Percentiles rank a stretch among this genome's conserved stretches.
These are phyloP conservation scores for Catharus fuscescens DNA, from an alignment of 2,113 vertebrate species.

Conservation along the genomic window DNA sequence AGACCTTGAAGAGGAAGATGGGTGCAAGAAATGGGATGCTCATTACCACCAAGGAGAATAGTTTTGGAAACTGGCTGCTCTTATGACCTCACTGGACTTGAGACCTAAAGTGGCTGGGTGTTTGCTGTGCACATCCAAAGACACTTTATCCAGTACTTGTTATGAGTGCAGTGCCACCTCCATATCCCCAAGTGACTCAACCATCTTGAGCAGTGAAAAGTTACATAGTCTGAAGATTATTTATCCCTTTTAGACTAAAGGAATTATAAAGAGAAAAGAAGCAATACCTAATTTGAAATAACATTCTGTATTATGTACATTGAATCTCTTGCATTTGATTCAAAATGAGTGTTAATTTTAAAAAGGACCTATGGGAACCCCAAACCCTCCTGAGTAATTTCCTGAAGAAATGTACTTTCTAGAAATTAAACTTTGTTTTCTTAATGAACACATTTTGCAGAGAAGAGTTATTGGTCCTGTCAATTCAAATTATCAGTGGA, in stretches of 20 bases:
- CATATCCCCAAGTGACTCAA: not conserved
- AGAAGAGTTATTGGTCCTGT: slow-evolving; percentile 15
- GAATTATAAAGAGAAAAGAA: not conserved
- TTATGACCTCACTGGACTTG: not conserved
- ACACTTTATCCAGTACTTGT: not conserved
- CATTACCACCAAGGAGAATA: not conserved
- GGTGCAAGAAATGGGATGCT: not conserved
- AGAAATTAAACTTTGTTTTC: slow-evolving; percentile 53
- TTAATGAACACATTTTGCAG: slow-evolving; percentile 28
- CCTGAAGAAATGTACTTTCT: slow-evolving; percentile 41
- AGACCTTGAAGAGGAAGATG: not conserved
- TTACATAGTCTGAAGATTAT: not conserved
- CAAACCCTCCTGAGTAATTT: slow-evolving; percentile 17
- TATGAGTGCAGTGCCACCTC: not conserved
- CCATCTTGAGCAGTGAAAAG: not conserved
- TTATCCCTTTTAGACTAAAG: not conserved
- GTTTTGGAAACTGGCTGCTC: not conserved
- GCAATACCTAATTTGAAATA: not conserved
- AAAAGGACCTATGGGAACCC: slow-evolving; percentile 29
- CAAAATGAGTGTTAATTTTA: slow-evolving; percentile 35
- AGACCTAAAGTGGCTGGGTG: not conserved
- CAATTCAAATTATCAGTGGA: slow-evolving; percentile 15
- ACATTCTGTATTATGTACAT: not conserved
- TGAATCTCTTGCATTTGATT: not conserved
- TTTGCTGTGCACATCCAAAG: not conserved